A percentile compares a stretch with the other conserved stretches of the same genome.
These are phyloP conservation scores for Grammomys surdaster DNA, from an alignment of 2,113 vertebrate species.

Conservation along the genomic window DNA sequence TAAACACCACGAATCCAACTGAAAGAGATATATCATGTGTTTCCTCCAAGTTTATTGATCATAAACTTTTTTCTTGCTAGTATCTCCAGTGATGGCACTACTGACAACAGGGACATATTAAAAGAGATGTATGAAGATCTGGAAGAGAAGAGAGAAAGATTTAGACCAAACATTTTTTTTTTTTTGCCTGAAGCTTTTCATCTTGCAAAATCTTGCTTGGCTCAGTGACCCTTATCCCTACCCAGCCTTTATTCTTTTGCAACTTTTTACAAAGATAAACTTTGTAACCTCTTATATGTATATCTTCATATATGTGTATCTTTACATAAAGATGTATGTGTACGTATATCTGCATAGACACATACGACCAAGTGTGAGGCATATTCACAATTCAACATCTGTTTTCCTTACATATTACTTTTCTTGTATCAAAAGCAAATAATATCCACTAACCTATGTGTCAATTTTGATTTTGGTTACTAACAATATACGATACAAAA, in stretches of 20 bases:
- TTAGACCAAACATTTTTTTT: too few species aligned
- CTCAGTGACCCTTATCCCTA: background rate
- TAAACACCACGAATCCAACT: background rate
- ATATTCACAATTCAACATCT: background rate
- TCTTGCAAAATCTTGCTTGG: background rate
- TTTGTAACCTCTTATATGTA: background rate
- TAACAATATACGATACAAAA: background rate
- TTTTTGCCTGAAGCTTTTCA: background rate
- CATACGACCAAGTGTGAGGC: background rate
- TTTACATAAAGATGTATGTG: background rate
- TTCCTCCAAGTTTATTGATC: background rate
- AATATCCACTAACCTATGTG: background rate
- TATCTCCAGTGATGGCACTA: background rate
- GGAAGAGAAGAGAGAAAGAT: background rate
- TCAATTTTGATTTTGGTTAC: background rate
- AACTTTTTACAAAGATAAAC: conserved; percentile 18
- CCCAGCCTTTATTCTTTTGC: background rate
- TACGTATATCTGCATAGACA: too few species aligned
- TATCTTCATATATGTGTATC: background rate
- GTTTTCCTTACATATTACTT: background rate
- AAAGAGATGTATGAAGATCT: background rate
- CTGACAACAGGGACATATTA: background rate
- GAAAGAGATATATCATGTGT: background rate
- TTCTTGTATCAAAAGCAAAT: conserved; percentile 28
- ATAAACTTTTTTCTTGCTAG: background rate